These are phyloP conservation scores for Eptatretus burgeri DNA, from an alignment of 2,113 vertebrate genomes.

Conservation along the genomic window DNA sequence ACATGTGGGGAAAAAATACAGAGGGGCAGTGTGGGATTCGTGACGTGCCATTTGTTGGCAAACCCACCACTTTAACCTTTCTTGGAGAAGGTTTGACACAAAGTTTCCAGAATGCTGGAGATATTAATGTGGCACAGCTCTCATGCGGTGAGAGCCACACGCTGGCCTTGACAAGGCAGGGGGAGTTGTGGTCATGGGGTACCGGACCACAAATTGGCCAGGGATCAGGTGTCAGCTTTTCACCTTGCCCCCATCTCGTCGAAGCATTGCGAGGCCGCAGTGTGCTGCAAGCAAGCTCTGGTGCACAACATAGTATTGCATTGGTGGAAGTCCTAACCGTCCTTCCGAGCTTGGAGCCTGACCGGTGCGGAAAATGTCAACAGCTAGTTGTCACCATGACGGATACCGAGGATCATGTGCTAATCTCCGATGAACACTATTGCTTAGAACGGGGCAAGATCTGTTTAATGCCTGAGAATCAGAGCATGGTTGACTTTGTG, in stretches of 20 bases:
- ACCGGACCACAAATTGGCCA: conserved; percentile 60
- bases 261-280: conserved; percentile 46
- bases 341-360: conserved; percentile 32
- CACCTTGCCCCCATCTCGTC: conserved; percentile 54
- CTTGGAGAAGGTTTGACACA: conserved; percentile 23
- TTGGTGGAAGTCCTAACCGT: conserved; percentile 20
- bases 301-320: conserved; percentile 56
- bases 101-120: conserved; percentile 17
- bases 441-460: conserved; percentile 17
- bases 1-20: conserved; percentile 81
- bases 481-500: neutral
- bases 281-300: conserved; percentile 65
- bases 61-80: conserved; percentile 37
- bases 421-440: conserved; percentile 79
- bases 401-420: conserved; percentile 88
- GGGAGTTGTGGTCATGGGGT: conserved; percentile 87
- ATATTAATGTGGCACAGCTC: conserved; percentile 35
- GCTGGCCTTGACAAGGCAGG: conserved; percentile 36
- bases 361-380: conserved; percentile 66
- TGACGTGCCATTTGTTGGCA: conserved; percentile 25
- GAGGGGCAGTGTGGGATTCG: conserved; percentile 57
- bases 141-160: conserved; percentile 65
- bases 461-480: too few relatives aligned
- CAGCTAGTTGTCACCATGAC: conserved; percentile 87
- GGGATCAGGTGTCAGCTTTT: conserved; percentile 24